Base-by-base conservation (phyloP, 37 sponge, comb jelly and placozoan genomes). In the Cladorhizidae sp. region DNA sequence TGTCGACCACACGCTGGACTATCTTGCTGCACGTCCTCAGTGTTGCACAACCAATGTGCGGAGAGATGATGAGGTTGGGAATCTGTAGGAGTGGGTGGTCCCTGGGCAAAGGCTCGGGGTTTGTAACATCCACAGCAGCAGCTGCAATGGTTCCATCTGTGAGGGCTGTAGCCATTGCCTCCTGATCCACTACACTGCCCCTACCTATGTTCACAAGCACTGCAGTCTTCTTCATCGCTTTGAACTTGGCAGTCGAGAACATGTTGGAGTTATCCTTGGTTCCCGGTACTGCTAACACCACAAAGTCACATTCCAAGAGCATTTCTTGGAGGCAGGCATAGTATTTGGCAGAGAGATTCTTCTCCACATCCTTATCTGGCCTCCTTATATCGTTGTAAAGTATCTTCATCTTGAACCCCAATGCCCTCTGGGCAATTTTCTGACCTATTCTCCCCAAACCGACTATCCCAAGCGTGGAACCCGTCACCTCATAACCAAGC, bases 391-490 rank as follows among this genome's bases (percentile, higher is more conserved):
- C 92, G 75, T 95, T 87, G 69, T 95, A 95, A 26, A 95, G 56
- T 9, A 92, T 58, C 42, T 36, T 79, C 96, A 95, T 95, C n/a
- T 57, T 69, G 41, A 95, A 95, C 39, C 87, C 96, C 11, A 57
- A 50, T 11, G 82, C 90, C 73, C 93, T 72, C 41, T 85, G 67
- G 7, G 96, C 96, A 23, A 95, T 71, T 64, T 84, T 77, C 14
- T 37, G 54, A n/a, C 96, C 96, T 29, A 95, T 89, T 18, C 87
- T 35, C 32, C 96, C 96, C 96, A 95, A 84, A 40, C 96, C 96
- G 3, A 95, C 67, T 14, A 95, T 89, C 0, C 96, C 96, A 1
- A 89, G 40, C n/a, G 80, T 84, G 26, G 42, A 59, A 41, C 90
- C 90, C 26, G 63, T 75, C 33, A 95, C 93, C 43, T 86, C 78